phyloP scores from a whole-genome alignment of 1,140 invertebrate genomes.

The Drosophila erecta region DNA sequence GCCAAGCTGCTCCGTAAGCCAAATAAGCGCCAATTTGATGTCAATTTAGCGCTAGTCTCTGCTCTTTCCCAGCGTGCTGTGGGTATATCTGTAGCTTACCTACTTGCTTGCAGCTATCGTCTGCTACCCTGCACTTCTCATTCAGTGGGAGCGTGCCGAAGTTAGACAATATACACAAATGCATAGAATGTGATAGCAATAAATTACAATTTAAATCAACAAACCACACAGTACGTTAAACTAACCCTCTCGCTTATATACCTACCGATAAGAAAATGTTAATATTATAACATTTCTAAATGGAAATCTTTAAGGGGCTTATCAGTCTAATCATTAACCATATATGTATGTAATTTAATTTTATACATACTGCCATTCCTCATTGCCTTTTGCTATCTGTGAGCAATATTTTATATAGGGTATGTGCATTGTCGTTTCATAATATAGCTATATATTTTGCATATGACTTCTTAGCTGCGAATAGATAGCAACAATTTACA shows the following conservation, averaged over 20 bases:
- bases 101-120: conserved; percentile 11
- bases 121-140: conserved; percentile 8
- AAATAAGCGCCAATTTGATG: conserved; percentile 59
- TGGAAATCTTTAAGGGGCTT: no score
- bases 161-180: not conserved
- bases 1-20: conserved; percentile 1
- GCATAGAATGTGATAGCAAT: no score
- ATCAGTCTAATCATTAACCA: no score
- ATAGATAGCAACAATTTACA: conserved; percentile 4
- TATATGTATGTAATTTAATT: no score
- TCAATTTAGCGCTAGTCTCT: conserved; percentile 63
- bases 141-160: no score
- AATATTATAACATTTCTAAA: no score
- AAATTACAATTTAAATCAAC: no score
- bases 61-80: conserved; percentile 5
- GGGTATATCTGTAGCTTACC: conserved; percentile 1
- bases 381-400: no score
- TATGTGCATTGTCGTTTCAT: not conserved
- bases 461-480: conserved; percentile 30
- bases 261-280: no score
- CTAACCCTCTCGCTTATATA: no score
- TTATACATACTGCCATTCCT: no score
- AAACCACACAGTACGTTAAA: no score
- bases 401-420: conserved; percentile 2
- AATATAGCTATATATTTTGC: conserved; percentile 22